Evolutionary conservation across 2,888 invertebrate species (phyloP).

Genomic region (Syrista parreyssii): DNA sequence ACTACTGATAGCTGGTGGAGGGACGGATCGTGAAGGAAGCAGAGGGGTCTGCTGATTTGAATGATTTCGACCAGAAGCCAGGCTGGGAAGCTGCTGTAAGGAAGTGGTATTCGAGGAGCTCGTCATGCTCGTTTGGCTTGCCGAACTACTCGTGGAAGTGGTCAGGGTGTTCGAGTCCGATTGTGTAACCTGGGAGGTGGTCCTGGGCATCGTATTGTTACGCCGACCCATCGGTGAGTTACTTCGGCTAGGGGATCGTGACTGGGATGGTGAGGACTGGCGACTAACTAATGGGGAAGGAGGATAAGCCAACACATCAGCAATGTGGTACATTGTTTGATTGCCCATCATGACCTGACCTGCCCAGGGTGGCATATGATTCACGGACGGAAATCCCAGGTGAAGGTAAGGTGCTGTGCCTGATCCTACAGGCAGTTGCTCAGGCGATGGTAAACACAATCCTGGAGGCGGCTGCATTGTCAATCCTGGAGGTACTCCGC

Average conservation of each 20-base stretch:
- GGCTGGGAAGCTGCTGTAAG: constrained; percentile 44
- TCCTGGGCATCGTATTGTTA: constrained; percentile 64
- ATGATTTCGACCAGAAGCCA: constrained; percentile 41
- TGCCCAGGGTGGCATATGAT: constrained; percentile 59
- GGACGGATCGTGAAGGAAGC: constrained; percentile 49
- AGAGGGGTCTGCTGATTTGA: constrained; percentile 36
- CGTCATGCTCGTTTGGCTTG: constrained; percentile 57
- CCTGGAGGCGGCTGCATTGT: constrained; percentile 60
- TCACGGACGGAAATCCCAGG: constrained; percentile 57
- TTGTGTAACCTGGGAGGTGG: constrained; percentile 59
- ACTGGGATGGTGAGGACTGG: constrained; percentile 82
- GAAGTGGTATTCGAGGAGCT: constrained; percentile 54
- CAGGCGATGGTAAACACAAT: constrained; percentile 56
- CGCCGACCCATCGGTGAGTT: constrained; percentile 59
- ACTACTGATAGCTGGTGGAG: constrained; percentile 43
- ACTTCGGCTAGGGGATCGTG: constrained; percentile 66
- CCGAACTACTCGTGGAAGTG: constrained; percentile 52
- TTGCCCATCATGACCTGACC: constrained; percentile 59
- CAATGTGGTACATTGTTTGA: constrained; percentile 59
- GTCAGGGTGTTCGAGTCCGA: constrained; percentile 50
- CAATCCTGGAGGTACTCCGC: constrained; percentile 57
- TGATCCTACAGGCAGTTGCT: constrained; percentile 57
- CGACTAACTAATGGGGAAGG: constrained; percentile 80
- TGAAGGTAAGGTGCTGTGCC: constrained; percentile 53
- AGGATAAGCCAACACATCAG: constrained; percentile 65